Base-by-base conservation (phyloP, 1,140 invertebrate species). In the Riptortus pedestris region DNA sequence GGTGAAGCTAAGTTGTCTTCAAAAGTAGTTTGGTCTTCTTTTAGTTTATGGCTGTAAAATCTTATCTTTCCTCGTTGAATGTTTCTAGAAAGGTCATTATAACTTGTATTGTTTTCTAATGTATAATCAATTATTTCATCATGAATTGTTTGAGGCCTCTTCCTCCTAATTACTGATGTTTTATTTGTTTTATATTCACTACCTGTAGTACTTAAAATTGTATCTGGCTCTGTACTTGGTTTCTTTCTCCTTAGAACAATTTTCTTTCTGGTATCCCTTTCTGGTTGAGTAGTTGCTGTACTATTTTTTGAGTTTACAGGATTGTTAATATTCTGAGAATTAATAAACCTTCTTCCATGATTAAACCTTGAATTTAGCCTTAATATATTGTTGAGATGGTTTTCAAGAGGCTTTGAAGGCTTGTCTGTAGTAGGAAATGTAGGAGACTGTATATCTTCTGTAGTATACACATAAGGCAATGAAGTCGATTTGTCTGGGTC, bases 161-260 rank as follows among this genome's bases (percentile, higher is more conserved):
- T 55, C 14, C 51, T 55, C 14, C 24, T 55, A 22, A 47, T n/a
- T 26, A 55, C 51, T 24, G 26, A 27, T 20, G 9, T 55, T 9
- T 24, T 26, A 27, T 26, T 55, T 24, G 20, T 55, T 26, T 14
- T 55, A 5, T 16, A 14, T 2, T 2, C 18, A 55, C 4, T 55
- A 24, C 26, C 51, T 24, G 3, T 55, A 12, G 12, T 27, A 12
- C 12, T 12, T 27, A 26, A 12, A 24, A 24, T 55, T 24, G 24
- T 2, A 55, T 55, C 26, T 2, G 14, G 18, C 3, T 38, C 5
- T 38, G 24, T 7, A 7, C 20, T 24, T 24, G 51, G 22, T 27
- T 55, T 55, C 26, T 24, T 55, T 55, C 51, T 55, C 14, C 51
- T 20, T 26, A 55, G 26, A 55, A 55, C 26, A 7, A 55, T 24